phyloP scores from a whole-genome alignment of 2,888 invertebrate species.

The Pycnomerus fuliginosus region DNA sequence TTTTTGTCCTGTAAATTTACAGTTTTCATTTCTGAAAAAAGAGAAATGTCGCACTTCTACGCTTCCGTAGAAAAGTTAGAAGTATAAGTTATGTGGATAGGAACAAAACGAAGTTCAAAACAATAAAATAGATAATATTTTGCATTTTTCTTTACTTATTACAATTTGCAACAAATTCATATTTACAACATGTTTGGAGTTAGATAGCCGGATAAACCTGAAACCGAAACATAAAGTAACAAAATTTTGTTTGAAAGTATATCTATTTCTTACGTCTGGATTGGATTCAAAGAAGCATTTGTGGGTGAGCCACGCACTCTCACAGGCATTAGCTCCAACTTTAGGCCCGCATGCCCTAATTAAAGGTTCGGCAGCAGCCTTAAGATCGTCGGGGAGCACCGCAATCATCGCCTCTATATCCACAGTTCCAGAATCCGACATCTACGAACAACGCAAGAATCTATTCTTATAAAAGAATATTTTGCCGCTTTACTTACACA shows the following conservation, averaged over 20 bases:
- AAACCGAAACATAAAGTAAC: too few species aligned
- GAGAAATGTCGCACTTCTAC: too few species aligned
- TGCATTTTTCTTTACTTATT: background rate
- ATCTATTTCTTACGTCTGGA: slow-evolving; percentile 29
- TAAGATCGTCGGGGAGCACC: slow-evolving; percentile 47
- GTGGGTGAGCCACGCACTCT: slow-evolving; percentile 45
- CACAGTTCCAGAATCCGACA: slow-evolving; percentile 49
- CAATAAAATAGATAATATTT: background rate
- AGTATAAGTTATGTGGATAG: background rate
- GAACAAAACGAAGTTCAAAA: background rate
- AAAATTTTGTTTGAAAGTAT: too few species aligned
- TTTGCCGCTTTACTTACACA: slow-evolving; percentile 37
- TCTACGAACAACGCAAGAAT: slow-evolving; percentile 35
- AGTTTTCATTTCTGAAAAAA: too few species aligned
- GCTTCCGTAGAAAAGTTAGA: too few species aligned
- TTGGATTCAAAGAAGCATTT: slow-evolving; percentile 40
- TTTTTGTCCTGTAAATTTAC: too few species aligned
- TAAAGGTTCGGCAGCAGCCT: slow-evolving; percentile 36
- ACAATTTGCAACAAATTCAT: too few species aligned
- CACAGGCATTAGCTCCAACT: slow-evolving; percentile 42
- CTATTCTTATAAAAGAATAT: background rate
- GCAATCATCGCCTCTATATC: slow-evolving; percentile 49
- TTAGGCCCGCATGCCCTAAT: slow-evolving; percentile 46
- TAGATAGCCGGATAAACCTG: too few species aligned
- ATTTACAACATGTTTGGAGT: too few species aligned